These are phyloP conservation scores for Octodonta nipae DNA, from an alignment of 2,888 invertebrate species.

Conservation along the genomic window DNA sequence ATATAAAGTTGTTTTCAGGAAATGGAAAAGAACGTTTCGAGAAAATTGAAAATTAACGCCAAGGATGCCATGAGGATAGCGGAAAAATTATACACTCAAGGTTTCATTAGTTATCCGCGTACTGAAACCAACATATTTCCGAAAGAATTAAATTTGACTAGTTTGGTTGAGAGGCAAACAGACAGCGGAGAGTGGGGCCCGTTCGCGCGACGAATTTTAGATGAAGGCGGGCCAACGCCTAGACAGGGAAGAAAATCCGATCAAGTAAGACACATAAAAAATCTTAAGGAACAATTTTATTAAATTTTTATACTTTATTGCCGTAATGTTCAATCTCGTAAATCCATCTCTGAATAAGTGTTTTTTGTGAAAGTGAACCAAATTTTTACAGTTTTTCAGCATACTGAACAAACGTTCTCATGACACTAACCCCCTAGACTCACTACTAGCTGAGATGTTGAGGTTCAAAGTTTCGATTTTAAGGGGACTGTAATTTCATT, in stretches of 20 bases:
- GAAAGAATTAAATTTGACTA: conserved; percentile 66
- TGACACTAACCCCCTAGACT: no score
- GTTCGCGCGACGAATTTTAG: conserved; percentile 67
- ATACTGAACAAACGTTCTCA: no score
- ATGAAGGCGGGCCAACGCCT: conserved; percentile 71
- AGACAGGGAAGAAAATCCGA: conserved; percentile 81
- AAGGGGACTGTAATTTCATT: no score
- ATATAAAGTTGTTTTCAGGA: conserved; percentile 46
- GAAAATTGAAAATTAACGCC: conserved; percentile 82
- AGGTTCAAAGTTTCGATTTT: no score
- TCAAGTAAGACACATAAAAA: no score
- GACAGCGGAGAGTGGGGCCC: conserved; percentile 70
- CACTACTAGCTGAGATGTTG: no score
- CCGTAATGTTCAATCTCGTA: no score
- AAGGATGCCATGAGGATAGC: conserved; percentile 93
- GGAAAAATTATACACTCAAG: conserved; percentile 88
- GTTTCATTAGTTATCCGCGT: conserved; percentile 94
- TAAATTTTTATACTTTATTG: no score
- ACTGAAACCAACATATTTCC: conserved; percentile 98
- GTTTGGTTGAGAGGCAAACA: conserved; percentile 63
- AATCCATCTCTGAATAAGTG: no score
- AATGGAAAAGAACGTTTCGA: conserved; percentile 86
- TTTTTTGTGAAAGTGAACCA: no score
- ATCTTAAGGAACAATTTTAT: no score
- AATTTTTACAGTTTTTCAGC: no score